Conservation (phyloP, 2,888 invertebrate genomes). For the Seira sanloemensis region DNA sequence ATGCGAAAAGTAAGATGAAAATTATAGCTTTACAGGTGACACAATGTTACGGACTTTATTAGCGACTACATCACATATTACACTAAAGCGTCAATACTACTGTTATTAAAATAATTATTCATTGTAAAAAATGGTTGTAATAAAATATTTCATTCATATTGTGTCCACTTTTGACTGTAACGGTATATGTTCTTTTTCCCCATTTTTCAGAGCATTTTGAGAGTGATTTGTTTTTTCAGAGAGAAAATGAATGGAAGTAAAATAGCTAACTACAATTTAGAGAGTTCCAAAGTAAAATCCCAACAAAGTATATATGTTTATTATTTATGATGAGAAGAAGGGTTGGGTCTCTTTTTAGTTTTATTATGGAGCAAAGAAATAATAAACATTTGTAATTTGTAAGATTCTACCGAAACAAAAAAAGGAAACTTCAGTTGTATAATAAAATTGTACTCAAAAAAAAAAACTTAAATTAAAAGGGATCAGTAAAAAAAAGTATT, state of each 20-base stretch:
- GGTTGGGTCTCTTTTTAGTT: conserved; percentile 55
- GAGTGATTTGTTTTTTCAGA: background rate
- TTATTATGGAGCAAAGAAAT: conserved; percentile 34
- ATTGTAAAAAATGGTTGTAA: conserved; percentile 9
- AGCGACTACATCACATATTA: conserved; percentile 17
- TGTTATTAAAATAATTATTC: conserved; percentile 2
- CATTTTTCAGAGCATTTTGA: background rate
- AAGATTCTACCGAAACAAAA: conserved; percentile 44
- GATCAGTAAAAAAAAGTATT: conserved; percentile 37
- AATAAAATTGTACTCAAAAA: conserved; percentile 43
- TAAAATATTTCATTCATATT: background rate
- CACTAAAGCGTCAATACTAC: background rate
- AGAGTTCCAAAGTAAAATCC: background rate
- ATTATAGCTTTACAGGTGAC: conserved; percentile 45
- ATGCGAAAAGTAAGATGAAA: too few species aligned
- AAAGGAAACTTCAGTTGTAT: conserved; percentile 52
- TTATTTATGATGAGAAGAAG: conserved; percentile 39
- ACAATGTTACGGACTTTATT: conserved; percentile 35
- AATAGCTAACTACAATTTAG: conserved; percentile 6
- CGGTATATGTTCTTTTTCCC: conserved; percentile 11
- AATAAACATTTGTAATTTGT: conserved; percentile 31
- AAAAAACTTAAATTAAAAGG: conserved; percentile 35
- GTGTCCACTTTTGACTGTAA: background rate
- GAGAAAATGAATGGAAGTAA: background rate
- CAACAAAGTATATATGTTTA: conserved; percentile 42